Evolutionary conservation across 1,140 invertebrate genomes (phyloP).

Genomic region (Paraescarpia echinospica): DNA sequence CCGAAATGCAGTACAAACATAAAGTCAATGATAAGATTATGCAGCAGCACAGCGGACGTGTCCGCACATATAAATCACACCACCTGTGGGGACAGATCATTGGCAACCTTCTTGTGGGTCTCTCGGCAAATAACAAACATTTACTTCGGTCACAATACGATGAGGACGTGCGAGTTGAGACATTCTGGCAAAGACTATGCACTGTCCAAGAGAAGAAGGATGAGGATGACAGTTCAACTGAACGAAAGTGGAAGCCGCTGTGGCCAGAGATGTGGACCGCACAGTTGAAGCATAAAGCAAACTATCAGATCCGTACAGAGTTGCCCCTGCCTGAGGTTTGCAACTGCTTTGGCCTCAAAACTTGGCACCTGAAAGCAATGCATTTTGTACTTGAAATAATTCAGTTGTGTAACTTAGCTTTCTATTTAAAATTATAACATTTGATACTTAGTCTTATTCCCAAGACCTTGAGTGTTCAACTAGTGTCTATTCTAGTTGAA

Average conservation of each 20-base stretch:
- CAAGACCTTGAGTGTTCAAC: too few relatives aligned
- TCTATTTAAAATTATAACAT: too few relatives aligned
- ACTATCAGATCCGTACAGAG: constrained; percentile 35
- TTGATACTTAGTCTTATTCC: too few relatives aligned
- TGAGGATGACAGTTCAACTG: constrained; percentile 12
- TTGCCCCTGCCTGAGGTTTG: constrained; percentile 40
- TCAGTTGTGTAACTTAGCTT: too few relatives aligned
- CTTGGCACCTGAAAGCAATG: too few relatives aligned
- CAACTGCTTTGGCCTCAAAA: background rate
- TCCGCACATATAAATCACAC: constrained; percentile 7
- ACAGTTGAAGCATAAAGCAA: constrained; percentile 27
- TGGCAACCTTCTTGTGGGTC: constrained; percentile 23
- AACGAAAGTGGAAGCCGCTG: background rate
- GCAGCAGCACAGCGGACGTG: constrained; percentile 4
- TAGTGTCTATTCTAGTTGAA: too few relatives aligned
- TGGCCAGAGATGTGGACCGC: background rate
- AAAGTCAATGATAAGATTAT: constrained; percentile 31
- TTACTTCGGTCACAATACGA: constrained; percentile 38
- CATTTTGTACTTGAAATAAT: too few relatives aligned
- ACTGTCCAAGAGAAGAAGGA: background rate
- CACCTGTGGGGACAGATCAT: constrained; percentile 29
- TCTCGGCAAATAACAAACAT: constrained; percentile 34
- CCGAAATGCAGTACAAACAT: constrained; percentile 27
- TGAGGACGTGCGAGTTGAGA: constrained; percentile 39
- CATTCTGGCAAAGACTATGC: constrained; percentile 36